These are phyloP conservation scores for Nerophis ophidion DNA, from an alignment of 2,113 vertebrate species.

Conservation along the genomic window DNA sequence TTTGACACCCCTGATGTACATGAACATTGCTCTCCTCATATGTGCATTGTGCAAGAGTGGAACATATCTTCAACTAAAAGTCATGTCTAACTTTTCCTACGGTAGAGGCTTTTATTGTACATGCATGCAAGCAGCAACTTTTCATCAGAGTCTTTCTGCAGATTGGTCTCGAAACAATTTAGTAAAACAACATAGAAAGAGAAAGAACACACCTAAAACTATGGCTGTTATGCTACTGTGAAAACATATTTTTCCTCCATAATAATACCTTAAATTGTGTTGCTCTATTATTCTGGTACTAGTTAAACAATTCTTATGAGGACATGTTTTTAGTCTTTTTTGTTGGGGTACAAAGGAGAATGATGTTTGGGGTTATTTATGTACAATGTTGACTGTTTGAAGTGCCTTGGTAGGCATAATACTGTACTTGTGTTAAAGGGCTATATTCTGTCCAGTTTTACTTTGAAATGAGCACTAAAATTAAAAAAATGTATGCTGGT, in stretches of 20 bases:
- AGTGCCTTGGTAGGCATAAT: constrained; percentile 7
- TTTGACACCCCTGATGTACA: no score
- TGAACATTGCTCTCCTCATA: no score
- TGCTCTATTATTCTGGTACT: no score
- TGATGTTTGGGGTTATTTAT: no score
- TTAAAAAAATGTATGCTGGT: constrained; percentile 13
- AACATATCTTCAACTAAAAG: no score
- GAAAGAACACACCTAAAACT: neutral
- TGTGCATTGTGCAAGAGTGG: no score
- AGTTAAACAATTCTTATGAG: no score
- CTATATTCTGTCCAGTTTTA: constrained; percentile 9
- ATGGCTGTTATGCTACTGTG: neutral
- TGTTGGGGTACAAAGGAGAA: no score
- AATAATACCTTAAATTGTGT: neutral
- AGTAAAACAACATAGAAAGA: neutral
- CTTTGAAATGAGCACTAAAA: neutral
- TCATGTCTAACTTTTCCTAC: neutral
- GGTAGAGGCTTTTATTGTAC: neutral
- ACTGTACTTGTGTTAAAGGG: constrained; percentile 4
- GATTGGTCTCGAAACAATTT: neutral
- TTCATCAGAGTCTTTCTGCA: neutral
- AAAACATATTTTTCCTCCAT: neutral
- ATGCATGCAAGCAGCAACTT: neutral
- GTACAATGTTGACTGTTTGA: constrained; percentile 7
- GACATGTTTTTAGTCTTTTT: no score